phyloP scores from a whole-genome alignment of 2,888 invertebrate genomes.

The Noctua comes region DNA sequence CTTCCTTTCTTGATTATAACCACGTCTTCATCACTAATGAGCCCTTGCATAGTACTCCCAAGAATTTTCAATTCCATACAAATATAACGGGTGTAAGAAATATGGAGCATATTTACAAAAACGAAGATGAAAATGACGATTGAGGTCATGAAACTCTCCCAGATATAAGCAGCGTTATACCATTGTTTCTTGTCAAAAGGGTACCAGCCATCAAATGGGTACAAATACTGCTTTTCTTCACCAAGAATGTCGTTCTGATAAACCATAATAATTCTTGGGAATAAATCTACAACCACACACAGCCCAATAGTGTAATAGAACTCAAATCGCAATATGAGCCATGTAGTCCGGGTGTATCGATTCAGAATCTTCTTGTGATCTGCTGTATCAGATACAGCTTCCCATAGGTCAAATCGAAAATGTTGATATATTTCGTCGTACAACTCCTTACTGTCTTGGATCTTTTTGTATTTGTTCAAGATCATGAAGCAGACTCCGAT shows the following conservation, averaged over 20 bases:
- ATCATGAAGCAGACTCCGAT: slow-evolving; percentile 81
- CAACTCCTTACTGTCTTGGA: slow-evolving; percentile 72
- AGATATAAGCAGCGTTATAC: slow-evolving; percentile 80
- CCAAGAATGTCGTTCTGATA: slow-evolving; percentile 74
- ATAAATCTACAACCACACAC: slow-evolving; percentile 74
- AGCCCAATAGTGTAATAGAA: slow-evolving; percentile 75
- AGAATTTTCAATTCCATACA: slow-evolving; percentile 84
- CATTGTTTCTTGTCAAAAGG: slow-evolving; percentile 83
- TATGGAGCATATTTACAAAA: slow-evolving; percentile 78
- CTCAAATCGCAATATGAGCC: slow-evolving; percentile 74
- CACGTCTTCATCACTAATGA: slow-evolving; percentile 75
- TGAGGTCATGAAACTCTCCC: slow-evolving; percentile 83
- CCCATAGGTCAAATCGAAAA: slow-evolving; percentile 77
- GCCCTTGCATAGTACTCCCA: slow-evolving; percentile 73
- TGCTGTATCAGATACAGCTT: slow-evolving; percentile 69
- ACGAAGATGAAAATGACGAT: slow-evolving; percentile 77
- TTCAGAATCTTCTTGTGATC: slow-evolving; percentile 72
- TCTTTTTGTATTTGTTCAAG: slow-evolving; percentile 77
- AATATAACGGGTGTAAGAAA: slow-evolving; percentile 76
- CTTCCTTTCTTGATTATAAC: slow-evolving; percentile 62
- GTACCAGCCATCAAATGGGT: slow-evolving; percentile 85
- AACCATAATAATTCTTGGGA: slow-evolving; percentile 81
- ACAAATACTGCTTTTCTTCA: slow-evolving; percentile 74
- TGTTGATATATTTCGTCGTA: slow-evolving; percentile 78
- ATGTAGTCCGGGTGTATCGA: slow-evolving; percentile 71